Conservation (phyloP, 2,797 vertebrate genomes). For the Orientallactaga sibirica region DNA sequence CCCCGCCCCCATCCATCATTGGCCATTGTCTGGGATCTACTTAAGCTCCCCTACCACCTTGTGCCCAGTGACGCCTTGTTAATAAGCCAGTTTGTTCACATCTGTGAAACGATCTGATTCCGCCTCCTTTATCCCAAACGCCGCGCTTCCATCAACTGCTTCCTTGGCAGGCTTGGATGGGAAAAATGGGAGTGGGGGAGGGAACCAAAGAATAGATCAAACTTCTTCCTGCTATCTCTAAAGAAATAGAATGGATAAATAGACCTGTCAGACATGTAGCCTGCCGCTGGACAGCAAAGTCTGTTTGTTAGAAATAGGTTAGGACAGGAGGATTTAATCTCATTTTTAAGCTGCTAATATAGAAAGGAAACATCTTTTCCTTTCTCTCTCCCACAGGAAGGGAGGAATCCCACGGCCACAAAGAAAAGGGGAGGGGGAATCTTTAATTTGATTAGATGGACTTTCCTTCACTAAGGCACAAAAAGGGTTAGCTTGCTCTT, state of each 20-base stretch:
- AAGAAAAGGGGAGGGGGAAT: conserved; percentile 30
- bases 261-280: conserved; percentile 85
- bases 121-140: conserved; percentile 84
- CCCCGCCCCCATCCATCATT: conserved; percentile 88
- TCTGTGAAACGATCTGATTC: conserved; percentile 87
- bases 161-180: conserved; percentile 67
- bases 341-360: conserved; percentile 86
- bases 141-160: conserved; percentile 84
- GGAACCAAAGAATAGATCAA: conserved; percentile 76
- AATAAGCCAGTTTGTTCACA: conserved; percentile 88
- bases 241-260: conserved; percentile 87
- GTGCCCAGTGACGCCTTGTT: conserved; percentile 86
- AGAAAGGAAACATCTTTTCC: conserved; percentile 83
- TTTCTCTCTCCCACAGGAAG: conserved; percentile 84
- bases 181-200: conserved; percentile 75
- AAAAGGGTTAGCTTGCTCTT: conserved; percentile 79
- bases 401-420: neutral
- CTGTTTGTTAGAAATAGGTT: conserved; percentile 85
- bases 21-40: conserved; percentile 76
- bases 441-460: conserved; percentile 81
- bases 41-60: conserved; percentile 80
- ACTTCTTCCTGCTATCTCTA: conserved; percentile 83
- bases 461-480: conserved; percentile 75
- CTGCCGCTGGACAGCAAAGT: conserved; percentile 80
- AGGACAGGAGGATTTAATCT: conserved; percentile 81